Evolutionary conservation across 1,140 invertebrate species (phyloP).

Genomic region (Sarcophaga peregrina): DNA sequence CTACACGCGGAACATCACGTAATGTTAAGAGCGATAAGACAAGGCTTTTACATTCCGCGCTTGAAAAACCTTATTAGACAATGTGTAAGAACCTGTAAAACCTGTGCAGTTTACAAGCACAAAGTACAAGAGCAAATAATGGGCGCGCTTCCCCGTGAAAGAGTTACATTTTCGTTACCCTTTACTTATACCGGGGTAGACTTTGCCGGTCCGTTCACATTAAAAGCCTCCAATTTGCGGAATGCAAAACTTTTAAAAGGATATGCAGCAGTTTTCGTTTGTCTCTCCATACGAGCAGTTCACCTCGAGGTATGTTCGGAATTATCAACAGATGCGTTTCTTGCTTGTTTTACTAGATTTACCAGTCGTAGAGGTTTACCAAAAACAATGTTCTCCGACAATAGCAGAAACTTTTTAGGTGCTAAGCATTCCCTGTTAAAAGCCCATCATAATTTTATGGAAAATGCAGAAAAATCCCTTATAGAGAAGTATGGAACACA

Average conservation of each 20-base stretch:
- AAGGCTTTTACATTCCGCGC: background rate
- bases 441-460: background rate
- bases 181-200: background rate
- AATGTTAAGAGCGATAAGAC: background rate
- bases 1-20: background rate
- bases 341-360: background rate
- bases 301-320: background rate
- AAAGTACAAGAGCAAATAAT: too few species aligned
- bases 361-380: background rate
- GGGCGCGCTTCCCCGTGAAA: background rate
- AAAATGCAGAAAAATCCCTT: background rate
- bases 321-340: background rate
- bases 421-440: background rate
- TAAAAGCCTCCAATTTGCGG: background rate
- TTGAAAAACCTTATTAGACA: background rate
- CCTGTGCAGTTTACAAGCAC: background rate
- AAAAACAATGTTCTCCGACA: background rate
- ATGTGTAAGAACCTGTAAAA: background rate
- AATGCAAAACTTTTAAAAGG: background rate
- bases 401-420: background rate
- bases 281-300: background rate
- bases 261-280: slow-evolving; percentile 7
- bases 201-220: background rate
- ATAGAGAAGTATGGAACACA: too few species aligned
- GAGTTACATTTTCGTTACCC: background rate